Conservation (phyloP, 1,140 invertebrate species). For the Drosophila quadrilineata region DNA sequence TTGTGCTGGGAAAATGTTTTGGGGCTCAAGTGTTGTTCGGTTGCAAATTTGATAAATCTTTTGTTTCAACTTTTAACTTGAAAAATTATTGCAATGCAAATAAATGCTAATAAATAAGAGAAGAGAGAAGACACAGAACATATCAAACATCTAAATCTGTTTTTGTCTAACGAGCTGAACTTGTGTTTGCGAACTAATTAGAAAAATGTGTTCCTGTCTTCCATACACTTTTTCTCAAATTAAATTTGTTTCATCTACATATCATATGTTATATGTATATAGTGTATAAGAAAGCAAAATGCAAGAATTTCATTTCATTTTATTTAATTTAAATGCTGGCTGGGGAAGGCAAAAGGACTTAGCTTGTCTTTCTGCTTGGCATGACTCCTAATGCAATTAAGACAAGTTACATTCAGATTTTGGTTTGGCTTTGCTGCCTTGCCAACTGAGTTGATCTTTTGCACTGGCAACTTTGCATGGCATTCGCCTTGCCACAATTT, state of each 20-base stretch:
- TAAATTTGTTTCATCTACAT: background rate
- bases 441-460: slow-evolving; percentile 24
- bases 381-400: slow-evolving; percentile 56
- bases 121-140: too few species aligned
- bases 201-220: too few species aligned
- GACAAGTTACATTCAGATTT: slow-evolving; percentile 19
- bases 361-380: slow-evolving; percentile 46
- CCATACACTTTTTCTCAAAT: too few species aligned
- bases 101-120: background rate
- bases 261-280: background rate
- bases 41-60: slow-evolving; percentile 30
- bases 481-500: slow-evolving; percentile 17
- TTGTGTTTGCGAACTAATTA: too few species aligned
- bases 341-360: too few species aligned
- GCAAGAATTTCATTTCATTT: background rate
- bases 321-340: slow-evolving; percentile 3
- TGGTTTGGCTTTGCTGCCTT: slow-evolving; percentile 3
- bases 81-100: background rate
- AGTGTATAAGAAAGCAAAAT: background rate
- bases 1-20: background rate
- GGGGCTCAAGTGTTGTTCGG: background rate
- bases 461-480: slow-evolving; percentile 10
- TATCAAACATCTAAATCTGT: too few species aligned
- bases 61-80: background rate
- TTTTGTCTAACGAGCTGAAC: too few species aligned